These are phyloP conservation scores for Pseudolycoriella hygida DNA, from an alignment of 2,888 invertebrate genomes.

Conservation along the genomic window DNA sequence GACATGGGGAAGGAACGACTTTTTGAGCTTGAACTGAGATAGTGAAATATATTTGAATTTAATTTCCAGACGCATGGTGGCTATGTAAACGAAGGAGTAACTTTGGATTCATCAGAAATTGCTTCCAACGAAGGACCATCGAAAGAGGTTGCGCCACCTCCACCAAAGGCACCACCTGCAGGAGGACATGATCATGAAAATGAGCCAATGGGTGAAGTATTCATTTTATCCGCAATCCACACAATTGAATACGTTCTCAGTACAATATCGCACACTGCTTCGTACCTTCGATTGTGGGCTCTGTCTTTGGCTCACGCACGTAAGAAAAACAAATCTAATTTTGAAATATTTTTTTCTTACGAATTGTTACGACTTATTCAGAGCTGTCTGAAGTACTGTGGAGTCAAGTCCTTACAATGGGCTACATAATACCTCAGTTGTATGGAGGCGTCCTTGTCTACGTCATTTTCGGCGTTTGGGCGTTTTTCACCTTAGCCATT, in stretches of 20 bases:
- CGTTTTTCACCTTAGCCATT: slow-evolving; percentile 75
- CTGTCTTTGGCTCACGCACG: slow-evolving; percentile 89
- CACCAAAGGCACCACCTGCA: slow-evolving; percentile 9
- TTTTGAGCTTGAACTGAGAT: too few species aligned
- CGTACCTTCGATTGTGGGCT: slow-evolving; percentile 92
- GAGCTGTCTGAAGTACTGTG: slow-evolving; percentile 82
- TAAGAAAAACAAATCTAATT: slow-evolving; percentile 27
- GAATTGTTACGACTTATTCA: too few species aligned
- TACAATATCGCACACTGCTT: slow-evolving; percentile 92
- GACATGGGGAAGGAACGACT: too few species aligned
- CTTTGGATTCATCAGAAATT: slow-evolving; percentile 33
- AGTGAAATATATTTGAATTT: too few species aligned
- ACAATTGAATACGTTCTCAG: slow-evolving; percentile 94
- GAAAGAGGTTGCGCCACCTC: slow-evolving; percentile 6
- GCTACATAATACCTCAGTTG: slow-evolving; percentile 44
- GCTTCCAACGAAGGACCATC: slow-evolving; percentile 6
- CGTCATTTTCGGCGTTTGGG: slow-evolving; percentile 79
- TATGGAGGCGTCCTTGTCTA: slow-evolving; percentile 57
- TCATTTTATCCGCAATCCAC: slow-evolving; percentile 89
- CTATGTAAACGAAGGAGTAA: slow-evolving; percentile 47
- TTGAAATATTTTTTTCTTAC: too few species aligned
- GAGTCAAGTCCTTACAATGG: slow-evolving; percentile 71
- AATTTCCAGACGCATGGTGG: slow-evolving; percentile 32
- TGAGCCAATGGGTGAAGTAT: slow-evolving; percentile 67
- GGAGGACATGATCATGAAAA: slow-evolving; percentile 30